Conservation (phyloP, 2,113 vertebrate genomes). For the Psilopogon haemacephalus region DNA sequence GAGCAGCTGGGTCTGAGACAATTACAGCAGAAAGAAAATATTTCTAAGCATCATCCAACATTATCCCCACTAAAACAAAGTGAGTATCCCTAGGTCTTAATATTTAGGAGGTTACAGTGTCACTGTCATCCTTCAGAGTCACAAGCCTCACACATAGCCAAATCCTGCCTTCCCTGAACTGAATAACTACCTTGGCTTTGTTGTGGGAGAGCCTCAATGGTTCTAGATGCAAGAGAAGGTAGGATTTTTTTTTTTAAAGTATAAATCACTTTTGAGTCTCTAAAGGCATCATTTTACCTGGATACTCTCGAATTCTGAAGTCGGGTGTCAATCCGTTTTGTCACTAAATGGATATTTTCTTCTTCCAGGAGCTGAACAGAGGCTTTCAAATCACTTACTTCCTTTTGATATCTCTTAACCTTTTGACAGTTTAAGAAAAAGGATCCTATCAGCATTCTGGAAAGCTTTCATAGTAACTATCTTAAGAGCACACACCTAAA, state of each 20-base stretch:
- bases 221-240: not conserved
- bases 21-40: not conserved
- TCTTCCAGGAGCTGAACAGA: conserved; percentile 73
- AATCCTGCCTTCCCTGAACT: not conserved
- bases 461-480: not conserved
- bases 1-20: not conserved
- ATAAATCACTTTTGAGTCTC: not conserved
- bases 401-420: conserved; percentile 71
- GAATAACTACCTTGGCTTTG: not conserved
- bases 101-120: not conserved
- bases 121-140: not conserved
- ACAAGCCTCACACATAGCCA: not conserved
- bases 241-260: not conserved
- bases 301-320: conserved; percentile 66
- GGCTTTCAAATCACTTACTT: conserved; percentile 70
- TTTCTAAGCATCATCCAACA: not conserved
- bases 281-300: conserved; percentile 66
- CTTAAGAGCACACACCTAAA: not conserved
- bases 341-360: conserved; percentile 77
- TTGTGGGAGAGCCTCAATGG: not conserved
- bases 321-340: conserved; percentile 70
- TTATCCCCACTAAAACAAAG: not conserved
- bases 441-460: not conserved
- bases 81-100: accelerated
- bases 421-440: conserved; percentile 44